Conservation (phyloP, 2,113 vertebrate species). For the Xiphias gladius region DNA sequence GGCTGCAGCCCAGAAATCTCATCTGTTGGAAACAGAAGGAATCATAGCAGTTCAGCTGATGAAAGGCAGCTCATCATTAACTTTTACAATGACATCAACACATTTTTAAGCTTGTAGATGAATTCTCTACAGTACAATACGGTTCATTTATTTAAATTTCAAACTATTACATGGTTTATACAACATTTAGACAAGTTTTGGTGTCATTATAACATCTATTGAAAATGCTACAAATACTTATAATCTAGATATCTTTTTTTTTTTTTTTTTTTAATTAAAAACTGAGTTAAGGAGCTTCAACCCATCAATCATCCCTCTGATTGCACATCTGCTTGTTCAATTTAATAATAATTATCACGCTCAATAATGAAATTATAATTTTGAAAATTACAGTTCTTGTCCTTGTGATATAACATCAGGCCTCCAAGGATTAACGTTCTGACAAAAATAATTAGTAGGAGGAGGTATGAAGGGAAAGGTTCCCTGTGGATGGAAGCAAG, state of each 20-base stretch:
- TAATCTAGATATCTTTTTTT: background rate
- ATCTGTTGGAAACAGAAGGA: background rate
- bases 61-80: too few species aligned
- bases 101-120: background rate
- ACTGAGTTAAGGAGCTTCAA: background rate
- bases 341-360: conserved; percentile 6
- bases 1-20: background rate
- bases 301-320: background rate
- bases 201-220: background rate
- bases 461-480: background rate
- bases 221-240: background rate
- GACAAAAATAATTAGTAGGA: background rate
- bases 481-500: conserved; percentile 11
- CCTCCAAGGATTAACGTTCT: background rate
- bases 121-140: background rate
- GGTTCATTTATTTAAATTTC: background rate
- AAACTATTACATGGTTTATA: background rate
- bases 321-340: conserved; percentile 1
- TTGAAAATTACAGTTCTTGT: background rate
- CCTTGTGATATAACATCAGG: background rate
- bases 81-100: background rate
- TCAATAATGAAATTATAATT: background rate
- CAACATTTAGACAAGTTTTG: background rate
- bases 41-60: too few species aligned
- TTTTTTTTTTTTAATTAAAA: background rate